Evolutionary conservation across 2,888 invertebrate genomes (phyloP).

Genomic region (Synanthedon formicaeformis): DNA sequence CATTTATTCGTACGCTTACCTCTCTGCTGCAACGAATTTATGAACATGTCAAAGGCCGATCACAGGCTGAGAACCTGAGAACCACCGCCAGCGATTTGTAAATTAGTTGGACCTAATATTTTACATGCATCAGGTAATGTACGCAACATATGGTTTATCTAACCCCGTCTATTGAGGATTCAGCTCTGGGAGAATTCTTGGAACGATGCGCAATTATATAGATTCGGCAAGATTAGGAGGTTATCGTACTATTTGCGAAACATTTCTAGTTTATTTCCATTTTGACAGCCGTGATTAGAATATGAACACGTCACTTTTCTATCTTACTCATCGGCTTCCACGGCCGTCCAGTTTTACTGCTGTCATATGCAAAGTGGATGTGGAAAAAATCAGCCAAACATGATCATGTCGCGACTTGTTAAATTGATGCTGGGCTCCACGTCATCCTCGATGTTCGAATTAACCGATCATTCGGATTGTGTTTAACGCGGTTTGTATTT

Average conservation of each 20-base stretch:
- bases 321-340: constrained; percentile 42
- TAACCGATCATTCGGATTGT: constrained; percentile 51
- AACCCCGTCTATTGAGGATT: constrained; percentile 9
- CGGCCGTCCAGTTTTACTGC: constrained; percentile 34
- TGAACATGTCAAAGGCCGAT: constrained; percentile 50
- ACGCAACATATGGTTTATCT: constrained; percentile 2
- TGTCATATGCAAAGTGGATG: constrained; percentile 45
- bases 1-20: constrained; percentile 36
- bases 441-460: constrained; percentile 50
- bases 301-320: constrained; percentile 29
- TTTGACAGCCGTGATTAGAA: constrained; percentile 27
- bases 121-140: constrained; percentile 4
- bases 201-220: constrained; percentile 9
- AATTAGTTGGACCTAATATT: constrained; percentile 9
- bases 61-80: constrained; percentile 50
- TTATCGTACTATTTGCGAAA: constrained; percentile 17
- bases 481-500: constrained; percentile 58
- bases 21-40: constrained; percentile 46
- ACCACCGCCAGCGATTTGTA: constrained; percentile 28
- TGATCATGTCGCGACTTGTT: constrained; percentile 57
- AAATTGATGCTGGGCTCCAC: constrained; percentile 27
- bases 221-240: constrained; percentile 9
- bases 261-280: constrained; percentile 31
- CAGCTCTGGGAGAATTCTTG: constrained; percentile 8
- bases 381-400: constrained; percentile 19